These are phyloP conservation scores for Microtus ochrogaster DNA, from an alignment of 2,113 vertebrate species.

Conservation along the genomic window DNA sequence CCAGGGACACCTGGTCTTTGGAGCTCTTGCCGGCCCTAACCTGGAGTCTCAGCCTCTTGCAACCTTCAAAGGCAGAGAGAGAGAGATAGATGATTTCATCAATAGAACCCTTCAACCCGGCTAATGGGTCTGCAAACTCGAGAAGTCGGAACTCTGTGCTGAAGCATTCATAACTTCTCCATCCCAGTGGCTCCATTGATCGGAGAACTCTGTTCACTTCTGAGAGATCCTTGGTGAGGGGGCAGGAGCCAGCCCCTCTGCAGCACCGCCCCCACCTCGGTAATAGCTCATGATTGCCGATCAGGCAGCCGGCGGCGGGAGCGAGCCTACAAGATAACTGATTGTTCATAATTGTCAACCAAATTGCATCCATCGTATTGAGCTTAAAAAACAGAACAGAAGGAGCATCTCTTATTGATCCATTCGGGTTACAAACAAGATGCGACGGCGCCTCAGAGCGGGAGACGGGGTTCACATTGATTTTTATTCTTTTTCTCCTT, in stretches of 20 bases:
- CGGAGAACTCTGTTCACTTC: conserved; percentile 87
- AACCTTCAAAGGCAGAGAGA: conserved; percentile 45
- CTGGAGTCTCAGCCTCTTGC: conserved; percentile 36
- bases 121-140: conserved; percentile 88
- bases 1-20: background rate
- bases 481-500: conserved; percentile 86
- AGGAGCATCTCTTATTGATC: conserved; percentile 93
- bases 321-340: conserved; percentile 84
- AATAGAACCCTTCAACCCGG: conserved; percentile 86
- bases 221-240: conserved; percentile 81
- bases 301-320: conserved; percentile 81
- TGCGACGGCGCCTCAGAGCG: conserved; percentile 87
- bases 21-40: conserved; percentile 25
- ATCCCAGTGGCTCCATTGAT: conserved; percentile 90
- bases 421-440: conserved; percentile 88
- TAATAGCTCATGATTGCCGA: conserved; percentile 86
- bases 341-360: conserved; percentile 94
- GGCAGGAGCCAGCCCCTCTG: conserved; percentile 85
- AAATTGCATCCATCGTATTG: conserved; percentile 92
- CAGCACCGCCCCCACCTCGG: conserved; percentile 79
- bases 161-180: conserved; percentile 88
- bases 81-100: conserved; percentile 80
- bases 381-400: conserved; percentile 89
- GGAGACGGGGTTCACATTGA: conserved; percentile 89
- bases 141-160: conserved; percentile 85